A percentile compares a stretch with the other conserved stretches of the same genome.
Conservation (phyloP, 2,888 invertebrate species). For the Nudaria mundana region DNA sequence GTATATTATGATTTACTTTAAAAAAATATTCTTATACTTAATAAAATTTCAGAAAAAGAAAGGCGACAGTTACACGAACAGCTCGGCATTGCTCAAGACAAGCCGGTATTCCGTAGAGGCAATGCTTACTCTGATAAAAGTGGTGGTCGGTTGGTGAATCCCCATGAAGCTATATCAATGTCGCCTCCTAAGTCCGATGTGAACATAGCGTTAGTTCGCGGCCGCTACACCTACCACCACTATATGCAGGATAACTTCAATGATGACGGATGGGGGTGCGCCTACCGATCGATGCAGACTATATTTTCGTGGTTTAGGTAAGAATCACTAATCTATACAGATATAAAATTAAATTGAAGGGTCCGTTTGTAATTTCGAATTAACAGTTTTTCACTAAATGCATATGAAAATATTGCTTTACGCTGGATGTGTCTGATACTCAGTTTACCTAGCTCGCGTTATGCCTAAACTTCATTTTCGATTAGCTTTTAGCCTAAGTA, state of each 20-base stretch:
- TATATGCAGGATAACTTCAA: conserved; percentile 97
- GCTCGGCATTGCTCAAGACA: conserved; percentile 84
- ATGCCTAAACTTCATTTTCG: too few relatives aligned
- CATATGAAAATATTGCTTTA: too few relatives aligned
- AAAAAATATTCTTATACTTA: too few relatives aligned
- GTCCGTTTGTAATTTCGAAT: too few relatives aligned
- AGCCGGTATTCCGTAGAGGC: conserved; percentile 88
- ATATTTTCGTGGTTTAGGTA: conserved; percentile 96
- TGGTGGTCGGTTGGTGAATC: conserved; percentile 84
- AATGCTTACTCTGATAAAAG: conserved; percentile 83
- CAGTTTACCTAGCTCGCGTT: too few relatives aligned
- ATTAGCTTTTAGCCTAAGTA: too few relatives aligned
- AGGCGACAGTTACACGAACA: conserved; percentile 86
- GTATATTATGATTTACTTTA: too few relatives aligned
- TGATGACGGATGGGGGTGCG: conserved; percentile 99
- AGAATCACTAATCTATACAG: conserved; percentile 15
- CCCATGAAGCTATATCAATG: conserved; percentile 84
- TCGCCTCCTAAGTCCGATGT: conserved; percentile 52
- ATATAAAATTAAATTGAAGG: too few relatives aligned
- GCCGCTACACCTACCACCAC: conserved; percentile 96
- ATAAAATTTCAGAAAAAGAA: conserved; percentile 80
- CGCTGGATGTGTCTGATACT: too few relatives aligned
- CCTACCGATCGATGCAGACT: conserved; percentile 98
- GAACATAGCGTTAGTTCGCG: conserved; percentile 83
- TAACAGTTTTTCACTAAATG: too few relatives aligned